Conservation (phyloP, 2,888 invertebrate genomes). For the Blomia tropicalis region DNA sequence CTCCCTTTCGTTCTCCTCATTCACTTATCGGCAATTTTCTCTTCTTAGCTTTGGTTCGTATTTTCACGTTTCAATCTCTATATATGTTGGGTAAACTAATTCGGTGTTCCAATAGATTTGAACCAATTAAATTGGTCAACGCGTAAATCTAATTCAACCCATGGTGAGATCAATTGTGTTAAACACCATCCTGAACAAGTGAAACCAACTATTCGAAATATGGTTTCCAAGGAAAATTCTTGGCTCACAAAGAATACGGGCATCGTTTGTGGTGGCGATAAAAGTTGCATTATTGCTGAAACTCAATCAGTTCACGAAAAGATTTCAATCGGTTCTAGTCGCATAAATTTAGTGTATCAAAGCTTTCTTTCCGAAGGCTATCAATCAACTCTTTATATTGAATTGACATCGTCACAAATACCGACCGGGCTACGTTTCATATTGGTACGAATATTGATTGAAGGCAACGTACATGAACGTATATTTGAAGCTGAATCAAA, state of each 20-base stretch:
- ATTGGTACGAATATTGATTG: conserved; percentile 76
- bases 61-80: neutral
- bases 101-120: neutral
- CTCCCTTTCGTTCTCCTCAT: neutral
- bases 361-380: conserved; percentile 86
- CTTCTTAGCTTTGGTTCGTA: neutral
- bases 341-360: conserved; percentile 86
- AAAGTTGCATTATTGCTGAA: neutral
- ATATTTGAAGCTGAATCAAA: conserved; percentile 89
- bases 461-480: conserved; percentile 81
- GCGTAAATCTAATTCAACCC: neutral
- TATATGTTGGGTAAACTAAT: conserved; percentile 7
- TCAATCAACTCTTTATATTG: conserved; percentile 74
- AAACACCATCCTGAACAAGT: conserved; percentile 78
- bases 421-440: conserved; percentile 67
- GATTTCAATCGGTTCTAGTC: conserved; percentile 79
- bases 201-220: conserved; percentile 80
- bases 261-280: neutral
- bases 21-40: neutral
- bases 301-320: conserved; percentile 75
- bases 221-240: conserved; percentile 45
- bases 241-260: conserved; percentile 9
- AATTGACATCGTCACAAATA: conserved; percentile 59
- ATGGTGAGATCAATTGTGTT: conserved; percentile 41
- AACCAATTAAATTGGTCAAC: neutral